These are phyloP conservation scores for Agriotes lineatus DNA, from an alignment of 2,888 invertebrate genomes.

Conservation along the genomic window DNA sequence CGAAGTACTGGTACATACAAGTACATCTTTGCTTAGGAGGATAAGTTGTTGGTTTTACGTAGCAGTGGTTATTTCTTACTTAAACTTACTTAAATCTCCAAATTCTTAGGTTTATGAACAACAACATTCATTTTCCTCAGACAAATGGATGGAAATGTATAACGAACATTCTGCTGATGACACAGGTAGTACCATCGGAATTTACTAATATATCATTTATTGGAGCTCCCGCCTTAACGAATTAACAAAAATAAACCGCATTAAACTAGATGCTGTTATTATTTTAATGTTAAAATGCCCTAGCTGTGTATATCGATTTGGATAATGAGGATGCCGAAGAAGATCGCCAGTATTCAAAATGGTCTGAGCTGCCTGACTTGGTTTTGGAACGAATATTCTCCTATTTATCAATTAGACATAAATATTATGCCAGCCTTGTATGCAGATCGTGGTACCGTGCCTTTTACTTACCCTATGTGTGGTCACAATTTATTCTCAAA, in stretches of 20 bases:
- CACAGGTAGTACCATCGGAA: conserved; percentile 49
- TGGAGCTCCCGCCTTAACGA: background rate
- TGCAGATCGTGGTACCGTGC: conserved; percentile 76
- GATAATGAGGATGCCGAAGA: conserved; percentile 62
- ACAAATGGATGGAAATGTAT: conserved; percentile 61
- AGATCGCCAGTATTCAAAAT: conserved; percentile 68
- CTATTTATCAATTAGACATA: conserved; percentile 75
- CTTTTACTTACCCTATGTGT: conserved; percentile 81
- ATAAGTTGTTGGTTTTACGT: background rate
- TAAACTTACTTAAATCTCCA: background rate
- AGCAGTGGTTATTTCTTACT: too few species aligned
- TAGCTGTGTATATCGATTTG: conserved; percentile 61
- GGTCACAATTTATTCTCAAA: conserved; percentile 79
- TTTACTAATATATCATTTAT: background rate
- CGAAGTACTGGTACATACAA: background rate
- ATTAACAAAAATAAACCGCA: background rate
- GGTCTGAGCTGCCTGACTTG: conserved; percentile 79
- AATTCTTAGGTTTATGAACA: conserved; percentile 53
- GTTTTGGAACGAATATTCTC: conserved; percentile 80
- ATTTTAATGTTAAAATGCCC: conserved; percentile 12
- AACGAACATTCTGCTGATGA: conserved; percentile 54
- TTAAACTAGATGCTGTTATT: background rate
- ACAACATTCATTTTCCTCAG: conserved; percentile 60
- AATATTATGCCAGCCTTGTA: conserved; percentile 81
- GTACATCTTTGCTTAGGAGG: background rate